Evolutionary conservation across 2,113 vertebrate genomes (phyloP).

Genomic region (Zapornia atra): DNA sequence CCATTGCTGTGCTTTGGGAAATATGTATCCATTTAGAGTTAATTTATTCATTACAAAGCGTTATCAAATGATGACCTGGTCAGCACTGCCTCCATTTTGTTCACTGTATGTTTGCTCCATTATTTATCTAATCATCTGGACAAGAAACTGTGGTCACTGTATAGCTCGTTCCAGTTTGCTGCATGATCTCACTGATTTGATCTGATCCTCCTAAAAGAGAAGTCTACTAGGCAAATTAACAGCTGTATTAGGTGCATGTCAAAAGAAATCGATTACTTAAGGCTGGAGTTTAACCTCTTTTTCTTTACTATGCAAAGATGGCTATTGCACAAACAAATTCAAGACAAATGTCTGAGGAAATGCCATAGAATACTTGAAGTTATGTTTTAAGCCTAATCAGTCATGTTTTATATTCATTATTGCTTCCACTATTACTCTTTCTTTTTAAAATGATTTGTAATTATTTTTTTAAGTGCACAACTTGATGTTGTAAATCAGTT

Average conservation of each 20-base stretch:
- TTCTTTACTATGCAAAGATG: conserved; percentile 98
- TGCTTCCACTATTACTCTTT: conserved; percentile 74
- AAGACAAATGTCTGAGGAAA: conserved; percentile 69
- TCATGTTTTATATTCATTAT: conserved; percentile 65
- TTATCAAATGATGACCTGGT: conserved; percentile 27
- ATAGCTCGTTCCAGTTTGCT: conserved; percentile 76
- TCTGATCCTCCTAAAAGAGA: conserved; percentile 79
- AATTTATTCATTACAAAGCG: not conserved
- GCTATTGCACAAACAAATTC: conserved; percentile 89
- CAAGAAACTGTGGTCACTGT: conserved; percentile 72
- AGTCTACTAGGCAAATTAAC: conserved; percentile 76
- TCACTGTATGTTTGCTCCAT: conserved; percentile 64
- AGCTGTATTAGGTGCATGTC: conserved; percentile 90
- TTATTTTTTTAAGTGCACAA: conserved; percentile 75
- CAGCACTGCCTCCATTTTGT: conserved; percentile 71
- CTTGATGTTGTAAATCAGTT: conserved; percentile 57
- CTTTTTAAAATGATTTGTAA: conserved; percentile 73
- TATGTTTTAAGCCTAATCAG: conserved; percentile 66
- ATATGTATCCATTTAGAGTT: not conserved
- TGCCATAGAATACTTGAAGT: conserved; percentile 80
- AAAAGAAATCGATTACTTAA: conserved; percentile 66
- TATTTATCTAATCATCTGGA: conserved; percentile 69
- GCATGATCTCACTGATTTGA: conserved; percentile 88
- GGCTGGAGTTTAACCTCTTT: conserved; percentile 76
- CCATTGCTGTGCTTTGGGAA: conserved; percentile 36